Conservation (phyloP, 2,113 vertebrate species). For the Romanogobio albipinnatus region DNA sequence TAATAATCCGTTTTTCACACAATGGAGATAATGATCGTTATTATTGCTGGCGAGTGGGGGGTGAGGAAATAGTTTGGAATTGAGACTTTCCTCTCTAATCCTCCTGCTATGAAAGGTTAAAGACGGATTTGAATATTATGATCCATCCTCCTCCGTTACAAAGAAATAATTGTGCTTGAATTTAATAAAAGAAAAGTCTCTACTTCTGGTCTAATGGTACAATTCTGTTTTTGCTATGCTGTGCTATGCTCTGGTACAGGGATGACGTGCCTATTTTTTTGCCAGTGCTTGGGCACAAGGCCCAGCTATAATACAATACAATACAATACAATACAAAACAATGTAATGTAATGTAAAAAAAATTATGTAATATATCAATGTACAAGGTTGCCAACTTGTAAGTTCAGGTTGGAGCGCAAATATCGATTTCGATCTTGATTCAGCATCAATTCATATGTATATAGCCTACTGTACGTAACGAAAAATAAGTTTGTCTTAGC, state of each 20-base stretch:
- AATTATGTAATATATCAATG: too few species aligned
- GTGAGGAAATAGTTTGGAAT: conserved; percentile 71
- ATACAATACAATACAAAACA: background rate
- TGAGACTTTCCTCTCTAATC: conserved; percentile 79
- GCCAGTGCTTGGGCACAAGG: background rate
- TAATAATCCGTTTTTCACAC: conserved; percentile 81
- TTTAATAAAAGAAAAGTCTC: conserved; percentile 60
- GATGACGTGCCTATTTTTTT: background rate
- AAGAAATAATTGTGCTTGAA: conserved; percentile 69
- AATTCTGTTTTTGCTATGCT: background rate
- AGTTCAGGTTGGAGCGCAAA: too few species aligned
- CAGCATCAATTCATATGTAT: too few species aligned
- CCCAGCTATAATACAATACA: too few species aligned
- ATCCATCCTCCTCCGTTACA: conserved; percentile 63
- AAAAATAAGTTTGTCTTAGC: too few species aligned
- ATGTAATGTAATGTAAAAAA: background rate
- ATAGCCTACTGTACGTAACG: too few species aligned
- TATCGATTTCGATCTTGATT: too few species aligned
- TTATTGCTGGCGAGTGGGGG: conserved; percentile 77
- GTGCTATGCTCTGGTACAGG: background rate
- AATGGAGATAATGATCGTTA: conserved; percentile 82
- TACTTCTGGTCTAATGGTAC: background rate
- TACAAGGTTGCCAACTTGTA: too few species aligned
- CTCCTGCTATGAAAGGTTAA: conserved; percentile 79
- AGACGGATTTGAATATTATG: conserved; percentile 81